Percentiles rank a stretch among this genome's conserved stretches.
Evolutionary conservation across 2,888 invertebrate genomes (phyloP).

Genomic region (Heliconius charithonia): DNA sequence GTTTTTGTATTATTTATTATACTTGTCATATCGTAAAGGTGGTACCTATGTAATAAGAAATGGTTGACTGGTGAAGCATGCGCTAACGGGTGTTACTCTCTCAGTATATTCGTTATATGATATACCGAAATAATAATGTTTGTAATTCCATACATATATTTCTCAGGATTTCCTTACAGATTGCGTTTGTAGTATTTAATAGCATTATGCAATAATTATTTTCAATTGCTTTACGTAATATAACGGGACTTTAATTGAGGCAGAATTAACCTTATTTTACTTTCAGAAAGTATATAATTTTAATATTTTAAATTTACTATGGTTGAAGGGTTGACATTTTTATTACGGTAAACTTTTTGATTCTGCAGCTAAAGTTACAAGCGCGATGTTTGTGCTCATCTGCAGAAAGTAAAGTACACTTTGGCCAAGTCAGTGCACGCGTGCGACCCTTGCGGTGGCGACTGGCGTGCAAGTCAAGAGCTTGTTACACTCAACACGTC

Average conservation of each 20-base stretch:
- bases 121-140: constrained; percentile 61
- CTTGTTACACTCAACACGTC: constrained; percentile 74
- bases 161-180: constrained; percentile 41
- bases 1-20: constrained; percentile 12
- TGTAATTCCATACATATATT: constrained; percentile 47
- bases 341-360: constrained; percentile 46
- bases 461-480: constrained; percentile 70
- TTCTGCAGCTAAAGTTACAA: constrained; percentile 40
- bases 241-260: no score
- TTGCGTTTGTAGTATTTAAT: constrained; percentile 9
- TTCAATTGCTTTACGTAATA: constrained; percentile 5
- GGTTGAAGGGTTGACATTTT: constrained; percentile 36
- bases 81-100: constrained; percentile 76
- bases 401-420: constrained; percentile 51
- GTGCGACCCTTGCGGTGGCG: constrained; percentile 64
- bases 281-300: neutral
- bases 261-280: neutral
- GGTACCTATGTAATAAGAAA: constrained; percentile 64
- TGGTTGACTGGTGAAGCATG: constrained; percentile 71
- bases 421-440: constrained; percentile 49
- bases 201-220: constrained; percentile 13
- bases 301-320: constrained; percentile 21
- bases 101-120: constrained; percentile 72
- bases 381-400: constrained; percentile 51
- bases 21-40: constrained; percentile 38